phyloP scores from a whole-genome alignment of 2,888 invertebrate genomes.

The Argyresthia albistria region DNA sequence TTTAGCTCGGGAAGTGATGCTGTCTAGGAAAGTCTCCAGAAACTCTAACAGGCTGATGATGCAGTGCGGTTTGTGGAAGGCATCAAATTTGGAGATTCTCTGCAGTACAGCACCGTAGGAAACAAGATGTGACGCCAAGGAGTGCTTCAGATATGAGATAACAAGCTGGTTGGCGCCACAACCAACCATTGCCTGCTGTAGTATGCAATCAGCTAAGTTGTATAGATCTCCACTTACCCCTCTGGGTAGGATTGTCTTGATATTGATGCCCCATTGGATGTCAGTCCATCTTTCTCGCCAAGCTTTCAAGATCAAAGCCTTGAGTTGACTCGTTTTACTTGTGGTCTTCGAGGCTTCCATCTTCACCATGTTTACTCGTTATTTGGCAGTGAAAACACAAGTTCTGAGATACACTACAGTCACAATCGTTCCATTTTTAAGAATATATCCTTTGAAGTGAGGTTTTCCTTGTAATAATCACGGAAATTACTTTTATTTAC shows the following conservation, averaged over 20 bases:
- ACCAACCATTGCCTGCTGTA: constrained; percentile 95
- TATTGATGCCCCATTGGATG: constrained; percentile 95
- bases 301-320: constrained; percentile 85
- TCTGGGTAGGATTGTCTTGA: constrained; percentile 90
- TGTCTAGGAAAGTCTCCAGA: constrained; percentile 78
- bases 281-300: constrained; percentile 98
- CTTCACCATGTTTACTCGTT: constrained; percentile 24
- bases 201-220: constrained; percentile 91
- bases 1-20: constrained; percentile 81
- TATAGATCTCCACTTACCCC: constrained; percentile 96
- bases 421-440: too few species aligned
- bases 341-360: constrained; percentile 86
- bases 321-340: constrained; percentile 86
- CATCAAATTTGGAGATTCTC: constrained; percentile 90
- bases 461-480: too few species aligned
- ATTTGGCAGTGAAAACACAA: not conserved
- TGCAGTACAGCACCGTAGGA: constrained; percentile 92
- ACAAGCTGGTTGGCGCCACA: constrained; percentile 93
- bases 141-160: constrained; percentile 93
- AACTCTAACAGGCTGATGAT: constrained; percentile 89
- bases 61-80: constrained; percentile 90
- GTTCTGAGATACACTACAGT: not conserved
- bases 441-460: too few species aligned
- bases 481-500: too few species aligned
- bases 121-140: constrained; percentile 90